phyloP scores from a whole-genome alignment of 2,797 vertebrate genomes.

The Sciurus vulgaris region DNA sequence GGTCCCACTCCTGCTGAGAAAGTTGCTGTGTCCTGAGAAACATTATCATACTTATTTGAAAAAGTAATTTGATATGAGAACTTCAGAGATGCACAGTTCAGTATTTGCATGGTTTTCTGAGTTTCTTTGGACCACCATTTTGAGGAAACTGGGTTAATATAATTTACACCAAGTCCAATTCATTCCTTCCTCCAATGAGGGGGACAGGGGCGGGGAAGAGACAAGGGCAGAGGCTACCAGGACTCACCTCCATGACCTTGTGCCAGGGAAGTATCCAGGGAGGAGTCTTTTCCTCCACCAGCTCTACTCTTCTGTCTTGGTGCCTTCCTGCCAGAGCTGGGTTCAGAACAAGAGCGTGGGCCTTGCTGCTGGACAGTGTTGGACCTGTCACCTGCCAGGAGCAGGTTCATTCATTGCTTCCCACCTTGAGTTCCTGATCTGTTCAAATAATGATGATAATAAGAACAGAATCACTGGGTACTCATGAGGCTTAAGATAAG shows the following conservation, averaged over 20 bases:
- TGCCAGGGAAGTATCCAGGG: neutral
- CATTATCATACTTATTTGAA: slow-evolving; percentile 63
- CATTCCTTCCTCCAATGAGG: slow-evolving; percentile 33
- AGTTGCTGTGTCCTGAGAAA: slow-evolving; percentile 52
- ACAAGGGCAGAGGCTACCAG: neutral
- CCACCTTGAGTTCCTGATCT: neutral
- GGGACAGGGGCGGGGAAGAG: neutral
- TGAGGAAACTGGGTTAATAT: slow-evolving; percentile 56
- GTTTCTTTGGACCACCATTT: slow-evolving; percentile 41
- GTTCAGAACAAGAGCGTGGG: neutral
- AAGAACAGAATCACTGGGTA: slow-evolving; percentile 8
- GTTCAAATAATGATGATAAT: neutral
- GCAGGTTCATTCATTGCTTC: slow-evolving; percentile 1
- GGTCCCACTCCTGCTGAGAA: slow-evolving; percentile 67
- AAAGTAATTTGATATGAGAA: slow-evolving; percentile 79
- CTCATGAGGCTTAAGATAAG: neutral
- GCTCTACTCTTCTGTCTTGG: neutral
- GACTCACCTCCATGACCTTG: neutral
- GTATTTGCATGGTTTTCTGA: slow-evolving; percentile 60
- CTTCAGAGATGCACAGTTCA: slow-evolving; percentile 70
- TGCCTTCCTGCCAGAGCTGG: neutral
- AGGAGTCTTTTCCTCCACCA: neutral
- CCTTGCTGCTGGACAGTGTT: neutral
- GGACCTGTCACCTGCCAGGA: neutral
- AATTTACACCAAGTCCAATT: slow-evolving; percentile 40